phyloP scores from a whole-genome alignment of 2,113 vertebrate genomes.

The Rhynchopsitta pachyrhyncha region DNA sequence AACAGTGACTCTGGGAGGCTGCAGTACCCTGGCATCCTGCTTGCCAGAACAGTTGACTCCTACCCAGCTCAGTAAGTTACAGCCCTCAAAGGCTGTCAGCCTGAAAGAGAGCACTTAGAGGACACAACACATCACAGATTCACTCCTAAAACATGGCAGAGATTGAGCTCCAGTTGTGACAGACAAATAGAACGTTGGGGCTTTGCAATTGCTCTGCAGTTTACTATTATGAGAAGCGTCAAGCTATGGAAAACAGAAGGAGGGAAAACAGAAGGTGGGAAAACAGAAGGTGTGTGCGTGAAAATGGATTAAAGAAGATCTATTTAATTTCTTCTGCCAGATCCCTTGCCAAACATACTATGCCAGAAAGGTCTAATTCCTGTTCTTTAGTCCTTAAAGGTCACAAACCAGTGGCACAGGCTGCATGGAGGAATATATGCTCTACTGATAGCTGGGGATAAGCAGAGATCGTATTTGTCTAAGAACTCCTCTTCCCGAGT shows the following conservation, averaged over 20 bases:
- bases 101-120: neutral
- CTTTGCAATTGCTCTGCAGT: neutral
- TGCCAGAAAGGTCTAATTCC: neutral
- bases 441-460: neutral
- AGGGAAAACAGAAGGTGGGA: neutral
- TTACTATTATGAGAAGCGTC: neutral
- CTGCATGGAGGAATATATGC: neutral
- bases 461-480: neutral
- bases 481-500: neutral
- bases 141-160: neutral
- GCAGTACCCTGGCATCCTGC: neutral
- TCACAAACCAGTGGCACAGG: neutral
- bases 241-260: neutral
- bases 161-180: neutral
- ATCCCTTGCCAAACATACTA: neutral
- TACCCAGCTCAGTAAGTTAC: neutral
- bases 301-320: neutral
- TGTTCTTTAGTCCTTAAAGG: neutral
- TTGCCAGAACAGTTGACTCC: neutral
- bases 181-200: accelerated
- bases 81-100: neutral
- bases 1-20: neutral
- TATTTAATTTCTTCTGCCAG: neutral
- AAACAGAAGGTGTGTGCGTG: neutral
- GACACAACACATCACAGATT: neutral